phyloP scores from a whole-genome alignment of 2,888 invertebrate species.

The Chymomyza fuscimana region DNA sequence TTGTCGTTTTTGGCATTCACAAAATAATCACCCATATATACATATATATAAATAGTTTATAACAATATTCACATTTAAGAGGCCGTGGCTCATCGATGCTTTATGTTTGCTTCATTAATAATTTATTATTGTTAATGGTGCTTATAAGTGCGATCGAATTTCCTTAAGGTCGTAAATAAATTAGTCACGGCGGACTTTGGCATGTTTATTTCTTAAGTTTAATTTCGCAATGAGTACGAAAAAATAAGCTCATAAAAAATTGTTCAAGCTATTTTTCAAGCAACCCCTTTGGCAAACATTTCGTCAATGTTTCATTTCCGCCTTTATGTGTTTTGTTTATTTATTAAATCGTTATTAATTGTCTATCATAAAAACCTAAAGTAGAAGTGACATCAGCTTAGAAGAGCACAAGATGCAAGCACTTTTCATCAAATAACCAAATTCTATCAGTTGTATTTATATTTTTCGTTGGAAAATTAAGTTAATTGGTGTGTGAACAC shows the following conservation, averaged over 20 bases:
- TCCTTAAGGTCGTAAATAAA: too few relatives aligned
- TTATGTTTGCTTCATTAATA: too few relatives aligned
- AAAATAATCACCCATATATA: too few relatives aligned
- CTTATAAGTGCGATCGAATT: too few relatives aligned
- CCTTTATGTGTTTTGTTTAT: conserved; percentile 21
- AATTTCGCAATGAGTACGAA: too few relatives aligned
- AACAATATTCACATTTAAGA: too few relatives aligned
- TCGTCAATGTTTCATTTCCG: conserved; percentile 36
- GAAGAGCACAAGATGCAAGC: background rate
- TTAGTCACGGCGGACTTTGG: too few relatives aligned
- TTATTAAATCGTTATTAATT: conserved; percentile 35
- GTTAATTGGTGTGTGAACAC: background rate
- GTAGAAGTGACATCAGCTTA: conserved; percentile 55
- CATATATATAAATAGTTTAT: too few relatives aligned
- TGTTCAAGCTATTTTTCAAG: background rate
- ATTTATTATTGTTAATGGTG: too few relatives aligned
- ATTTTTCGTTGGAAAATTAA: background rate
- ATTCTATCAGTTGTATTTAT: background rate
- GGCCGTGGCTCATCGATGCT: too few relatives aligned
- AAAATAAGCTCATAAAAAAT: background rate
- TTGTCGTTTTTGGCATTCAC: too few relatives aligned
- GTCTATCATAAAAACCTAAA: conserved; percentile 31
- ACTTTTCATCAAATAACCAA: background rate
- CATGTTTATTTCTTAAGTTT: too few relatives aligned
- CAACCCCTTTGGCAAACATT: conserved; percentile 7